Base-by-base conservation (phyloP, 2,113 vertebrate species). In the Eolophus roseicapilla region DNA sequence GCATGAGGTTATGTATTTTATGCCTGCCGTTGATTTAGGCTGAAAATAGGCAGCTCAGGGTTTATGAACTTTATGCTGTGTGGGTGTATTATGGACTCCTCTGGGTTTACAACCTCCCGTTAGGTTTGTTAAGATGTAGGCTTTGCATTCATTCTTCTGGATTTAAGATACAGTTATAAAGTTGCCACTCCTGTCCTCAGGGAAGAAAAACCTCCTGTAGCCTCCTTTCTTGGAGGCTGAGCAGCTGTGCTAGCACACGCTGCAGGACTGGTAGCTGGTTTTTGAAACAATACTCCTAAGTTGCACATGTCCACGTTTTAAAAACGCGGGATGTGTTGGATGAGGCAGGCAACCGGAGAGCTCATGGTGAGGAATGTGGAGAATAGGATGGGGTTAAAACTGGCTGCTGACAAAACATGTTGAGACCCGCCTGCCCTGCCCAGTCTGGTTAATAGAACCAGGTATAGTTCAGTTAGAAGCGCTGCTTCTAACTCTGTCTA, bases 291-390 rank as follows among this genome's bases (percentile, higher is more conserved):
- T 67, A 55, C 20, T 62, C 19, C 0, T 8, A 18, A 44, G 9
- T 65, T 3, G 0, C 6, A 7, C 0, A 5, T 31, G 14, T 77
- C 49, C 35, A 39, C 1, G 33, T 57, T 64, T 74, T 33, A 49
- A 57, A 73, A 50, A 7, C 3, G 2, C 19, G 19, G 10, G 5
- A 9, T 3, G 3, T 50, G 29, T 82, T 86, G 59, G 43, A 23
- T 68, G 15, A 17, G 21, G 31, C 39, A 15, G 25, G 49, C 11
- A 17, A 8, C 31, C 6, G 21, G 43, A 68, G n/a, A 0, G 1
- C 33, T 55, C 5, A 17, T 52, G 59, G 35, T 3, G 1, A 53
- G 69, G 74, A 37, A 31, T n/a, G 24, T 25, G 35, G 74, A 84
- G 55, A 81, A 21, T 6, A 70, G 18, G 37, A 44, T 6, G 4